Evolutionary conservation across 2,797 vertebrate genomes (phyloP), one percentile per base, ranked within the genome.

Genomic region (Lycodopsis pacificus): DNA sequence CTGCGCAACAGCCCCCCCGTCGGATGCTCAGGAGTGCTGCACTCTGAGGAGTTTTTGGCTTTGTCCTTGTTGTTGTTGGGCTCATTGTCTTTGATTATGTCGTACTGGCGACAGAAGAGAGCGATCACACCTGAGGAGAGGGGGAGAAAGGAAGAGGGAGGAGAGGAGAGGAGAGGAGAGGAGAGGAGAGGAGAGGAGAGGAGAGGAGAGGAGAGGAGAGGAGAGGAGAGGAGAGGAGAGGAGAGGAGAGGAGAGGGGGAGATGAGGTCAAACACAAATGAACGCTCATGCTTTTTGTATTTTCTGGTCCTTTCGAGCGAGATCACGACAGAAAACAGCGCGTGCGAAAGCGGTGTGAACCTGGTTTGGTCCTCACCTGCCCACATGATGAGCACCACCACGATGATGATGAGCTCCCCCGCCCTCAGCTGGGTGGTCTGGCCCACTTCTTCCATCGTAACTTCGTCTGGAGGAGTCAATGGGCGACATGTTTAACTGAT

Each of bases 61-160:
- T 99, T 99, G 90, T 99, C 98, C 95, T 98, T 99, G 94, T 97
- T 99, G 93, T 97, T 99, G 88, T 96, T 98, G 20, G 98, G 97
- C 83, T 99, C 98, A 0, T 99, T 99, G 85, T 99, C 98, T 95
- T 99, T 99, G 93, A 99, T 98, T 86, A 99, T 99, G 51, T 99
- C 98, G 64, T 99, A 99, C 93, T 99, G 98, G 59, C 98, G 97
- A 90, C 98, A 99, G 93, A 99, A 99, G 73, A 99, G 96, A 73
- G 96, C 97, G 32, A 99, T 99, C 91, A 99, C 98, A 81, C 98
- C 98, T 99, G 82, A 27, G 22, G 49, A 12, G 51, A 11, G 51
- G n/a, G 1, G 20, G 48, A 3, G 48, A 4, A 3, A 3, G 3
- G 27, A 27, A 12, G 4, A 11, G 19, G 4, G 13, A 56, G 53